Conservation (phyloP, 2,888 invertebrate species). For the Chrysolina americana region DNA sequence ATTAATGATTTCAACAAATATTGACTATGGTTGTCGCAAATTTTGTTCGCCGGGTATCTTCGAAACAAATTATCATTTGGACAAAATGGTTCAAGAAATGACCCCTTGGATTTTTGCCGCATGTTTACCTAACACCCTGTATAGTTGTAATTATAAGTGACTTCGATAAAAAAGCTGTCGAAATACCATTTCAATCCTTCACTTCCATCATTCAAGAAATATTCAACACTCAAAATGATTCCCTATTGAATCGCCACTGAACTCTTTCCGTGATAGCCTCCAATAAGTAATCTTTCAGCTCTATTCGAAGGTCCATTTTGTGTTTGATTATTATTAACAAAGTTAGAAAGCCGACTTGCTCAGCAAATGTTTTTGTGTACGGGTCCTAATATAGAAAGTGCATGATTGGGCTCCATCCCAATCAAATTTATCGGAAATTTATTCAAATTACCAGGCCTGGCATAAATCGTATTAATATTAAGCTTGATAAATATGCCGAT, state of each 20-base stretch:
- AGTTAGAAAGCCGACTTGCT: not conserved
- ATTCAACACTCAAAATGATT: not conserved
- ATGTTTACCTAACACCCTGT: too few relatives aligned
- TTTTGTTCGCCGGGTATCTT: too few relatives aligned
- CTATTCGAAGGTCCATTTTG: not conserved
- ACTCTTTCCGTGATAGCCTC: too few relatives aligned
- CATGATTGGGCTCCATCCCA: conserved; percentile 35
- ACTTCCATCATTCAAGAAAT: too few relatives aligned
- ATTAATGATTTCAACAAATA: too few relatives aligned
- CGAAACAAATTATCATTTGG: too few relatives aligned
- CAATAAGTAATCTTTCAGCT: not conserved
- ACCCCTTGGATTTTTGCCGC: too few relatives aligned
- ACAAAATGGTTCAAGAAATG: too few relatives aligned
- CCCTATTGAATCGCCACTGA: not conserved
- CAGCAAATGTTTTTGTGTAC: conserved; percentile 28
- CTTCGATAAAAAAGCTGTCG: too few relatives aligned
- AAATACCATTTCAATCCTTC: too few relatives aligned
- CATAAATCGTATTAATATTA: conserved; percentile 41
- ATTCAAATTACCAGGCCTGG: conserved; percentile 39
- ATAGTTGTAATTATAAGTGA: too few relatives aligned
- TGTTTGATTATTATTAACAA: not conserved
- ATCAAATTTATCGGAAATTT: conserved; percentile 42
- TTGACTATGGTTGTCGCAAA: too few relatives aligned
- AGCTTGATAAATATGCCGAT: conserved; percentile 41
- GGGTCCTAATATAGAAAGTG: conserved; percentile 31